Evolutionary conservation across 2,888 invertebrate species (phyloP), one percentile per base, ranked within the genome.

Genomic region (Leptopilina drosophilae): DNA sequence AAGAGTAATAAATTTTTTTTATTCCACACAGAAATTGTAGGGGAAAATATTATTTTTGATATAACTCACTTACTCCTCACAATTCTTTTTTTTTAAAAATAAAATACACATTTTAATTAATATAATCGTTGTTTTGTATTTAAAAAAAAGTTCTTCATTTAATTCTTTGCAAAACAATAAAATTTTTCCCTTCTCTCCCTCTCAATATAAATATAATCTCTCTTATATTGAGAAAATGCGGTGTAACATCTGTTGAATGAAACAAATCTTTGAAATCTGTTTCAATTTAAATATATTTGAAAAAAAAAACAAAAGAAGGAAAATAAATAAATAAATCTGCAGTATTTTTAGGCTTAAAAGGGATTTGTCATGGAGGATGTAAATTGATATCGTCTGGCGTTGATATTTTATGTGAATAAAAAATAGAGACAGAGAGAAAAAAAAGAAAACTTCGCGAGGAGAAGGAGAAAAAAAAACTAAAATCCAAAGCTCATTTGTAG

Each of bases 401-500:
- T 73, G 40, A 73, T 73, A 73, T 56, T 73, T 73, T 56, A 73
- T 73, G 73, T 56, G 56, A 53, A 56, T 40, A 33, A 73, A 73
- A 73, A 73, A 20, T 26, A 26, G 26, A 59, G n/a, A 20, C 20
- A 59, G 42, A 42, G 8, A 42, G 8, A 42, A 42, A 8, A 42
- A 42, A 42, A 8, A 8, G 42, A 42, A 42, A 42, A 42, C 20
- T 20, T 20, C 42, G 42, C 5, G 42, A 42, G 42, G 42, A 42
- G 42, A 59, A 59, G n/a, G 7, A 15, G 33, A 59, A 59, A 59
- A 15, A 59, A 59, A 15, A 59, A 62, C 15, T 62, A 9, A 59
- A 62, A 73, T 33, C 53, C 53, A 40, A 56, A 56, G 73, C 73
- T 73, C 73, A 73, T 73, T 73, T 73, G 73, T 73, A 56, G 73